These are phyloP conservation scores for Chymomyza caudatula DNA, from an alignment of 2,888 invertebrate genomes.

Conservation along the genomic window DNA sequence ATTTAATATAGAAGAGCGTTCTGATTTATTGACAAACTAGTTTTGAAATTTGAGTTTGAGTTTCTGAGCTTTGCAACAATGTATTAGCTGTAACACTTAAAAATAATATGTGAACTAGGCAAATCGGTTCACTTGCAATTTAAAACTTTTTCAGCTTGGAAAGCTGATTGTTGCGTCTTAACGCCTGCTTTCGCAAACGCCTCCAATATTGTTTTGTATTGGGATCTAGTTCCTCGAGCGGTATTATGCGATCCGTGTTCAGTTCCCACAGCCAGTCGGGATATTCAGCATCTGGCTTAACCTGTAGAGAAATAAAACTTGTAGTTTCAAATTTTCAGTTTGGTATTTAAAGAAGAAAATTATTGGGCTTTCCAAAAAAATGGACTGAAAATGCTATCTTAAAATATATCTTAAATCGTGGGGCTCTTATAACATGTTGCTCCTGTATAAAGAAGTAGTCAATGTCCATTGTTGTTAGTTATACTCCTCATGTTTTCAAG, in stretches of 20 bases:
- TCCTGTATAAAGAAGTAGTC: too few species aligned
- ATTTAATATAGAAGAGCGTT: too few species aligned
- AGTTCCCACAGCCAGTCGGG: constrained; percentile 95
- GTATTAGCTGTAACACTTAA: not conserved
- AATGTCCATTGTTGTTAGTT: too few species aligned
- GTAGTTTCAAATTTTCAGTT: not conserved
- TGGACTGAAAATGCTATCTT: too few species aligned
- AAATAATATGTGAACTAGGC: too few species aligned
- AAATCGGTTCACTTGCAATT: too few species aligned
- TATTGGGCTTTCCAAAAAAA: too few species aligned
- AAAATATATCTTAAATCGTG: too few species aligned
- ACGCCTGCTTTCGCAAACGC: constrained; percentile 83
- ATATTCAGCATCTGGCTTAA: constrained; percentile 89
- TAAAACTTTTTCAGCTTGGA: constrained; percentile 82
- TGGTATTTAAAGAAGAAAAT: too few species aligned
- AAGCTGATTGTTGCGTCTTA: constrained; percentile 83
- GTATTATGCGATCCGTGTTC: constrained; percentile 81
- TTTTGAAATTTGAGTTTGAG: not conserved
- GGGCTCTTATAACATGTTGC: too few species aligned
- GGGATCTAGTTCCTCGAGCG: constrained; percentile 87
- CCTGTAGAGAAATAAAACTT: constrained; percentile 45
- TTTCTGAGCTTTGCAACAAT: not conserved
- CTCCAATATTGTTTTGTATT: constrained; percentile 90
- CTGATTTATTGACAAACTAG: too few species aligned
- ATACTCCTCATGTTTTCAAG: too few species aligned